Base-by-base conservation (phyloP, 2,113 vertebrate genomes). In the Actenoides hombroni region DNA sequence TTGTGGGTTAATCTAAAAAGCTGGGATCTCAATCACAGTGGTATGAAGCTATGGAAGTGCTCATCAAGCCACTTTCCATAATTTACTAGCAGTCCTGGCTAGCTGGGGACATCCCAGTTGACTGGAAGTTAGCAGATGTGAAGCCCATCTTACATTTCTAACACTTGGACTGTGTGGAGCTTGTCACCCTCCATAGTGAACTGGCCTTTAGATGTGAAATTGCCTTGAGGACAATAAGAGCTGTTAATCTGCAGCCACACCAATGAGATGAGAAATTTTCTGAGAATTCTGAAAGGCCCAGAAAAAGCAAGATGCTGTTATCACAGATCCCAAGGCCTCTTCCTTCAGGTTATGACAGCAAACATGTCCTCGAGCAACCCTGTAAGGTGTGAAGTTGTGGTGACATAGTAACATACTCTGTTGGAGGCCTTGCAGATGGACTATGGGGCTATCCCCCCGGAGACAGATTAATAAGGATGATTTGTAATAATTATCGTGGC, bases 341-440 rank as follows among this genome's bases (percentile, higher is more conserved):
- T 69, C 57, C 31, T 73, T 73, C 63, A 83, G 23, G 25, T 75
- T 59, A 29, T 46, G 44, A 44, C 26, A 89, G 65, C 0, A 2
- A 54, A 4, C 18, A 4, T 75, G 49, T 75, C 42, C 56, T 75
- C 28, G 44, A 68, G 54, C 49, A 65, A 33, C 19, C 19, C 26
- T 63, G 9, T 15, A 1, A 33, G n/a, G 26, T 5, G 0, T 37
- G n/a, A 8, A 33, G 53, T 24, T 54, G 11, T 75, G 25, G 2
- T 25, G 68, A 68, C 13, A 35, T 2, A 33, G 29, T 33, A 64
- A 60, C 24, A 28, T 21, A 26, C 61, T 78, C 44, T 87, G 29
- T 59, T 76, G 79, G 29, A 90, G 56, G 17, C 70, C 37, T 44
- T 63, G n/a, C 54, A 77, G 33, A 19, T 56, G 53, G 57, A 40